These are phyloP conservation scores for Acanthosoma haemorrhoidale DNA, from an alignment of 2,888 invertebrate species.

Conservation along the genomic window DNA sequence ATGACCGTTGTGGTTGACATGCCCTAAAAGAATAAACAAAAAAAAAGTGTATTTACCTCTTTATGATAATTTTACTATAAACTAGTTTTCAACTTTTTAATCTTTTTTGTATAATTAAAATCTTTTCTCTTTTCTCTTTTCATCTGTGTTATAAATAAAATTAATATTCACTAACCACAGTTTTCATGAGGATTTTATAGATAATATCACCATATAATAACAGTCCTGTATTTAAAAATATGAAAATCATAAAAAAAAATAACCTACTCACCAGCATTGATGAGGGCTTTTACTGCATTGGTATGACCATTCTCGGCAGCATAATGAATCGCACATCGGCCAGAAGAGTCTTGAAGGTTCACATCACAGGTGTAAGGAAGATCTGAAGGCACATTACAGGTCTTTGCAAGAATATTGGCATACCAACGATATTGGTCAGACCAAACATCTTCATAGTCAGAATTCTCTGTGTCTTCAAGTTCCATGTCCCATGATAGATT, in stretches of 20 bases:
- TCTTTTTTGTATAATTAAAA: too few relatives aligned
- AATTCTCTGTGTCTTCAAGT: constrained; percentile 51
- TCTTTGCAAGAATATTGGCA: constrained; percentile 65
- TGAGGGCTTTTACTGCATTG: constrained; percentile 56
- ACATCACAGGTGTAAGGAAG: constrained; percentile 47
- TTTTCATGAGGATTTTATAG: too few relatives aligned
- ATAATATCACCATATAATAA: too few relatives aligned
- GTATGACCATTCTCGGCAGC: constrained; percentile 62
- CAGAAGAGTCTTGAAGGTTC: constrained; percentile 58
- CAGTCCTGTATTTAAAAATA: not conserved
- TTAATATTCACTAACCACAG: too few relatives aligned
- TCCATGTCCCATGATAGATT: constrained; percentile 74
- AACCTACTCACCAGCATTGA: constrained; percentile 53
- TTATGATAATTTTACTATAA: too few relatives aligned
- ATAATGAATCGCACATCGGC: constrained; percentile 67
- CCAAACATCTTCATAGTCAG: constrained; percentile 43
- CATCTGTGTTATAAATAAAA: too few relatives aligned
- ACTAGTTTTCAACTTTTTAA: too few relatives aligned
- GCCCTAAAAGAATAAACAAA: too few relatives aligned
- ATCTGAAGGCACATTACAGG: constrained; percentile 48
- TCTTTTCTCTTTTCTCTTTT: too few relatives aligned
- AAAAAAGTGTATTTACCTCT: too few relatives aligned
- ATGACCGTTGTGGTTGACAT: too few relatives aligned
- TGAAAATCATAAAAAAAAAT: not conserved
- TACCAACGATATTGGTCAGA: constrained; percentile 59